These are phyloP conservation scores for Nerophis lumbriciformis DNA, from an alignment of 2,113 vertebrate species.

Conservation along the genomic window DNA sequence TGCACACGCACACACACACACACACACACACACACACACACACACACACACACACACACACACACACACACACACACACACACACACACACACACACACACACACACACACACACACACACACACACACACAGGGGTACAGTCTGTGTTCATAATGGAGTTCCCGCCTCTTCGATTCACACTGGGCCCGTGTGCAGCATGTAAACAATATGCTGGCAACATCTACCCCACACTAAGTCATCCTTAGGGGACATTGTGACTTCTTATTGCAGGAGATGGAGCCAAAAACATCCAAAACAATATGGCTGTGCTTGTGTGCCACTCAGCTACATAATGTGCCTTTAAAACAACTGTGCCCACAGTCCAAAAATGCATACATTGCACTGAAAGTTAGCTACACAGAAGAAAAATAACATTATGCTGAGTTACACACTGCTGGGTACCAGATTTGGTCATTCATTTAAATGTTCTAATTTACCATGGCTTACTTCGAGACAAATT, in stretches of 20 bases:
- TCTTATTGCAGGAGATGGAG: conserved; percentile 31
- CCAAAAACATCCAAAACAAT: conserved; percentile 55
- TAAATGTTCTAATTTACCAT: too few relatives aligned
- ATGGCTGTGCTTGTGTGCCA: conserved; percentile 44
- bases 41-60: too few relatives aligned
- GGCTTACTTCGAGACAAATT: too few relatives aligned
- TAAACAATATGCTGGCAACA: conserved; percentile 52
- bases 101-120: too few relatives aligned
- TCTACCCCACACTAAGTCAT: conserved; percentile 2
- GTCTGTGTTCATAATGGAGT: conserved; percentile 15
- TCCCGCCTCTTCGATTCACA: conserved; percentile 33
- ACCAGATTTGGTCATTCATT: too few relatives aligned
- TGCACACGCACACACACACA: too few relatives aligned
- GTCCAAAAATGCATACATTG: conserved; percentile 35
- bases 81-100: too few relatives aligned
- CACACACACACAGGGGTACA: too few relatives aligned
- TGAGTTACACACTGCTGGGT: too few relatives aligned
- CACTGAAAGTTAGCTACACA: conserved; percentile 33
- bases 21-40: too few relatives aligned
- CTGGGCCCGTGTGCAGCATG: conserved; percentile 40
- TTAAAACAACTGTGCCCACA: conserved; percentile 45
- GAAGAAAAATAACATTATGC: conserved; percentile 8
- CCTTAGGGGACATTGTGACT: conserved; percentile 41
- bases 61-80: too few relatives aligned
- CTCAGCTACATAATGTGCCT: conserved; percentile 41